A percentile compares a stretch with the other conserved stretches of the same genome.
phyloP scores from a whole-genome alignment of 2,113 vertebrate genomes.

The Scalopus aquaticus region DNA sequence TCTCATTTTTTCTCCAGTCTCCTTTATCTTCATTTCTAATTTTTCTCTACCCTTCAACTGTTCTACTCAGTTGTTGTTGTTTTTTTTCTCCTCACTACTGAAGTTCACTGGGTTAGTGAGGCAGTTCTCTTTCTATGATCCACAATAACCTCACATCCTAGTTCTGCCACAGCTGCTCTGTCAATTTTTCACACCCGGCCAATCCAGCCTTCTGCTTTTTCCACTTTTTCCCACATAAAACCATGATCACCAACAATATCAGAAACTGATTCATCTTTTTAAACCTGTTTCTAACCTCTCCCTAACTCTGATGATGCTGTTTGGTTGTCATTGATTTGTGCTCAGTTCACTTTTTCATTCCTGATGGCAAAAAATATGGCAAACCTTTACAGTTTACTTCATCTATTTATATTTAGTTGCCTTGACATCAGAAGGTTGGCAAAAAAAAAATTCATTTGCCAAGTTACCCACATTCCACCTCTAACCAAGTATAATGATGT shows the following conservation, averaged over 20 bases:
- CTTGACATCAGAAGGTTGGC: not conserved
- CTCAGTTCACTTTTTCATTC: not conserved
- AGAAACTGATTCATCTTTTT: not conserved
- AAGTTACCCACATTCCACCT: not conserved
- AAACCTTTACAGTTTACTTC: not conserved
- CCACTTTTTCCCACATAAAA: not conserved
- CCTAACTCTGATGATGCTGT: not conserved
- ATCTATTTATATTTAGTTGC: not conserved
- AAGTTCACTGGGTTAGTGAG: not conserved
- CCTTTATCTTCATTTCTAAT: not conserved
- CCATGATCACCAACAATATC: not conserved
- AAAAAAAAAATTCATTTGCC: not conserved
- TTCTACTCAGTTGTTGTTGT: not conserved
- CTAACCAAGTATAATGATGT: not conserved
- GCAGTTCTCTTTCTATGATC: not conserved
- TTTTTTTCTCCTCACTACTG: not conserved
- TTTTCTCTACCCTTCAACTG: not conserved
- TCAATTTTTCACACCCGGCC: not conserved
- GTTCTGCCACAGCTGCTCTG: not conserved
- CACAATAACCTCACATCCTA: not conserved
- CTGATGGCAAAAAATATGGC: not conserved
- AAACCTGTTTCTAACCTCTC: not conserved
- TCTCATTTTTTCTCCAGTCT: not conserved
- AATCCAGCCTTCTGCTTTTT: not conserved
- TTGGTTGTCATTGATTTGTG: not conserved